These are phyloP conservation scores for Amazona guildingii DNA, from an alignment of 2,113 vertebrate genomes.

Conservation along the genomic window DNA sequence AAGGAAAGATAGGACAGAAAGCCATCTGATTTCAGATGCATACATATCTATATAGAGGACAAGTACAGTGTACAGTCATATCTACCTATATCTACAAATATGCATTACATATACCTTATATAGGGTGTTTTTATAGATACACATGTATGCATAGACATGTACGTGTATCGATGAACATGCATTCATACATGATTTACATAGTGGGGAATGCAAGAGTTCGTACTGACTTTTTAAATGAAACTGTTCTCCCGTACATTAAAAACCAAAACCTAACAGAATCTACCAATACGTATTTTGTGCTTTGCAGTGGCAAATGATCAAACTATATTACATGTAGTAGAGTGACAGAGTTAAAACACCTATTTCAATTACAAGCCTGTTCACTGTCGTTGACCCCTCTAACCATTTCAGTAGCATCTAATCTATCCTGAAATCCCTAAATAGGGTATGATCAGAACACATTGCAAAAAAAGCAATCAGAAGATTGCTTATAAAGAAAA, in stretches of 20 bases:
- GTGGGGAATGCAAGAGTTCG: neutral
- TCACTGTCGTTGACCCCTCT: neutral
- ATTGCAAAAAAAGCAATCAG: neutral
- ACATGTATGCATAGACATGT: neutral
- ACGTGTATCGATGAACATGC: neutral
- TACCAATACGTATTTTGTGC: neutral
- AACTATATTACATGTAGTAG: neutral
- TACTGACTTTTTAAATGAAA: neutral
- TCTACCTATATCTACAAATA: neutral
- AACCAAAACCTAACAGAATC: neutral
- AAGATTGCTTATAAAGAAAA: neutral
- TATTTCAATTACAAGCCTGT: neutral
- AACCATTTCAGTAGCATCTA: neutral
- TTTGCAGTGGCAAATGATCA: neutral
- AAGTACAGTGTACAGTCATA: neutral
- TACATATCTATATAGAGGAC: neutral
- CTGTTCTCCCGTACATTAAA: neutral
- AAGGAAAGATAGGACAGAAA: neutral
- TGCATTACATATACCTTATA: neutral
- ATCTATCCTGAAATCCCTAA: constrained; percentile 10
- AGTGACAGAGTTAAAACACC: neutral
- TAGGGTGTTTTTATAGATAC: neutral
- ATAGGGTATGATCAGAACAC: neutral
- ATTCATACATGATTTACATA: neutral
- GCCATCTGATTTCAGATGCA: neutral